Evolutionary conservation across 2,888 invertebrate genomes (phyloP).

Genomic region (Byasa hedistus): DNA sequence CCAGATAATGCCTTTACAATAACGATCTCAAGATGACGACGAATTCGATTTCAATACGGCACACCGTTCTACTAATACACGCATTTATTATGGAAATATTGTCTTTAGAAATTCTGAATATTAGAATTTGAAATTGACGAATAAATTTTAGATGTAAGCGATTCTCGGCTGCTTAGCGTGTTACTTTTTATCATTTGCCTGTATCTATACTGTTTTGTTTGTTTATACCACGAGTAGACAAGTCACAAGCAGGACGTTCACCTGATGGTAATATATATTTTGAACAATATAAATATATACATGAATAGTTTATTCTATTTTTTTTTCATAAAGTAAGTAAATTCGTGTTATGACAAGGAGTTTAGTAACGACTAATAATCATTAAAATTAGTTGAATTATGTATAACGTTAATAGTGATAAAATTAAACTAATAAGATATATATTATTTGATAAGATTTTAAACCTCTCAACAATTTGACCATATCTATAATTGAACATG

Average conservation of each 20-base stretch:
- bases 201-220: background rate
- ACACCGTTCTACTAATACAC: constrained; percentile 41
- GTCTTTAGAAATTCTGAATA: constrained; percentile 38
- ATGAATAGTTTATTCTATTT: no score
- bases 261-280: no score
- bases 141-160: constrained; percentile 21
- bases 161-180: constrained; percentile 10
- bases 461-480: no score
- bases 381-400: no score
- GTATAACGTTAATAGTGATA: no score
- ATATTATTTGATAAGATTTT: no score
- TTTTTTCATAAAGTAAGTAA: no score
- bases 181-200: constrained; percentile 7
- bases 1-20: constrained; percentile 75
- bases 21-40: constrained; percentile 64
- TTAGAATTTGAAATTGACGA: constrained; percentile 43
- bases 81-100: constrained; percentile 56
- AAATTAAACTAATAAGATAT: no score
- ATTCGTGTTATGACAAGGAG: no score
- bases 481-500: background rate
- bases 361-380: no score
- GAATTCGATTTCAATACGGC: constrained; percentile 64
- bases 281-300: no score
- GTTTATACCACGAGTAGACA: background rate
- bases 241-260: no score